Base-by-base conservation (phyloP, 2,888 invertebrate genomes). In the Athripsodes cinereus region DNA sequence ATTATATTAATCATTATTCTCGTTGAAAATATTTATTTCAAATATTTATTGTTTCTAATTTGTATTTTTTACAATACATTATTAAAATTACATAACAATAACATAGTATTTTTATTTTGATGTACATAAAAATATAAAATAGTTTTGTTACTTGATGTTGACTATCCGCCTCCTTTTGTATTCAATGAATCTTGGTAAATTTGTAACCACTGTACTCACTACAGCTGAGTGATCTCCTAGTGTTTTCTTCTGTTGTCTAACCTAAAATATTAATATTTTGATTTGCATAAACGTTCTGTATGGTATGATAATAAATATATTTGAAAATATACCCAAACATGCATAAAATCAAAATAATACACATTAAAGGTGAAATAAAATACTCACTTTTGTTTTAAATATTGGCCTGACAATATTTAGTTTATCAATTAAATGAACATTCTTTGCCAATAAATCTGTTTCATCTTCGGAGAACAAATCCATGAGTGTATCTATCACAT, bases 391-490 rank as follows among this genome's bases (percentile, higher is more conserved):
- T 59, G 78, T 79, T 68, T 83, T 87, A 58, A 90, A 78, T 57
- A 76, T 70, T 22, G 86, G 85, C 31, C 80, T 73, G 21, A 89
- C 66, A 13, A 72, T 68, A 34, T 75, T 72, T 16, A 89, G 71
- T 67, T 81, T 84, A n/a, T 81, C 80, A 1, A 84, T 77, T 52
- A 90, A 75, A 63, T 81, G 78, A 16, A 88, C 76, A 68, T 85
- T 84, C 60, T 74, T 74, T 1, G 87, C 84, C 58, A 88, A 71
- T 19, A 68, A 67, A 69, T 89, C 85, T 57, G 86, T 84, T 67
- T 87, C 85, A 67, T 90, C 90, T 67, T 89, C 88, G 0, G 86
- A 81, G 71, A 87, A 90, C 64, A 90, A 80, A 68, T 90, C 90
- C 72, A 90, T 86, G 22, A 90, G 68, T 0, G 86, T 83, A 68